Evolutionary conservation across 2,113 vertebrate species (phyloP).

Genomic region (Chinchilla lanigera): DNA sequence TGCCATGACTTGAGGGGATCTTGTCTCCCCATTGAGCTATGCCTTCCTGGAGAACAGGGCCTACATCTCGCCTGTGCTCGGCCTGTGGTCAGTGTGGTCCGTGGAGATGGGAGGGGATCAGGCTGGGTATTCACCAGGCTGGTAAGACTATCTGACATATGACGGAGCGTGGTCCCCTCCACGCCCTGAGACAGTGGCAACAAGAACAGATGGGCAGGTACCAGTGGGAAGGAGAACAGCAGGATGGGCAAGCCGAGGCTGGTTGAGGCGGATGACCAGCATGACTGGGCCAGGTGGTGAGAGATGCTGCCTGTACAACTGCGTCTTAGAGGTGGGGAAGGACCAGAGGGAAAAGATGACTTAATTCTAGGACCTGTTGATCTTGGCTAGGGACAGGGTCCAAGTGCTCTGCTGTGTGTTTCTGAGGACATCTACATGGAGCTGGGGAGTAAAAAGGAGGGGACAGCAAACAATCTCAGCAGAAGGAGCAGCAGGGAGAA

Average conservation of each 20-base stretch:
- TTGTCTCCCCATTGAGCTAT: background rate
- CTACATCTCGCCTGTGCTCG: background rate
- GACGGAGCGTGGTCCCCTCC: background rate
- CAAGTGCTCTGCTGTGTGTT: background rate
- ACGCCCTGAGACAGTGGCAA: background rate
- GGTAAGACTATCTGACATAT: background rate
- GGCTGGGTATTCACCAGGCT: background rate
- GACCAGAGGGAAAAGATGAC: background rate
- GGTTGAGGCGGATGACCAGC: too few species aligned
- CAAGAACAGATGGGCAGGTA: background rate
- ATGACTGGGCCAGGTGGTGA: background rate
- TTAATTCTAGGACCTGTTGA: background rate
- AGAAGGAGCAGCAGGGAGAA: background rate
- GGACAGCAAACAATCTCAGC: background rate
- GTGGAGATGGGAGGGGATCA: too few species aligned
- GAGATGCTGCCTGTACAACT: background rate
- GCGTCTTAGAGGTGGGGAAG: background rate
- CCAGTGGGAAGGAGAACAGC: background rate
- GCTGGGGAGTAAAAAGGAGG: background rate
- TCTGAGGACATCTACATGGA: background rate
- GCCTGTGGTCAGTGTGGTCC: too few species aligned
- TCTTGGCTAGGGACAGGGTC: background rate
- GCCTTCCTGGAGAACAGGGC: background rate
- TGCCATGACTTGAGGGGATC: background rate
- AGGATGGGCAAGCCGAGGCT: background rate